Base-by-base conservation (phyloP, 2,888 invertebrate species). In the Ormyrus pomaceus region DNA sequence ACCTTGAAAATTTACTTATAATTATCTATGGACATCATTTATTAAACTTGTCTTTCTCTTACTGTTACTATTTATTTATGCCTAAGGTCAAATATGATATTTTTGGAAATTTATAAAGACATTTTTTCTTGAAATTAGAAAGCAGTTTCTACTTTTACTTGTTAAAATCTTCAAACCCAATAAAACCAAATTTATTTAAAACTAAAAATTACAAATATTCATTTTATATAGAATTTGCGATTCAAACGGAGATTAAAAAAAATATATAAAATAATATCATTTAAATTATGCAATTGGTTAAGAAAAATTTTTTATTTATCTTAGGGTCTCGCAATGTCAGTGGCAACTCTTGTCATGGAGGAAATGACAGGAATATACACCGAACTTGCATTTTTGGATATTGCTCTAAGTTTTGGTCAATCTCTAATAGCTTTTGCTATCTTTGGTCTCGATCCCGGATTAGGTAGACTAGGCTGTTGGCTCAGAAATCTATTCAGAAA, bases 321-420 rank as follows among this genome's bases (percentile, higher is more conserved):
- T 34, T 55, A 96, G 97, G 96, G 97, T 45, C 92, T 98, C 83
- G 95, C 97, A 0, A 93, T 95, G 82, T 95, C 95, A 1, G 93
- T 95, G 46, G 97, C 97, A 95, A 95, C 95, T 0, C 91, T 97
- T 85, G 93, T 97, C 85, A 94, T 95, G 92, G 95, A 95, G 86
- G 94, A 96, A 86, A 94, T 96, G 89, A 95, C 96, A 46, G 98
- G 98, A 0, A 95, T 98, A 81, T 98, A 97, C 89, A 93, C 98
- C 0, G 98, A 98, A 90, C 92, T 99, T n/a, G 95, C 97, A 84
- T 98, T 98, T 89, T 91, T 98, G 46, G 98, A 98, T 89, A 95
- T 96, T 34, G 95, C 96, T 45, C 92, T 98, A 5, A 96, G 95
- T 89, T 96, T 96, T 88, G 98, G 98, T 0, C 98, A 98, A 91